Evolutionary conservation across 2,113 vertebrate species (phyloP).

Genomic region (Heloderma charlesbogerti): DNA sequence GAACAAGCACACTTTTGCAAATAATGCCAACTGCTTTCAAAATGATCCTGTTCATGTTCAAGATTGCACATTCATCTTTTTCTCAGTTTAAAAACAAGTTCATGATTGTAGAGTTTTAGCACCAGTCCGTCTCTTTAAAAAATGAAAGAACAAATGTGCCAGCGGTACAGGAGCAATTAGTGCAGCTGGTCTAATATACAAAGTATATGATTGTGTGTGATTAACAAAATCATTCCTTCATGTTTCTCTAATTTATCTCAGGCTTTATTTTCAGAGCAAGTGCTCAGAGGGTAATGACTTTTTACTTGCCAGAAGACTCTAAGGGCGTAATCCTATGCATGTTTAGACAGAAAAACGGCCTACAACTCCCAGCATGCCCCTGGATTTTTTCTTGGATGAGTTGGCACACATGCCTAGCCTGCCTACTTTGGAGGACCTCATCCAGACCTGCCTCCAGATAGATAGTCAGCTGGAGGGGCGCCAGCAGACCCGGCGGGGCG

Average conservation of each 20-base stretch:
- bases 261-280: slow-evolving; percentile 31
- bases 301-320: slow-evolving; percentile 22
- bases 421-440: too few species aligned
- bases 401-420: too few species aligned
- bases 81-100: slow-evolving; percentile 69
- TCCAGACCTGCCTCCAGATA: too few species aligned
- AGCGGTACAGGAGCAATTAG: slow-evolving; percentile 54
- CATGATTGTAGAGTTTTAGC: slow-evolving; percentile 70
- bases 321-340: background rate
- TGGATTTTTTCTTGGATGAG: too few species aligned
- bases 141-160: slow-evolving; percentile 45
- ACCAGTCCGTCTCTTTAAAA: slow-evolving; percentile 45
- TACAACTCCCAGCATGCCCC: too few species aligned
- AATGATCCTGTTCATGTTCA: slow-evolving; percentile 66
- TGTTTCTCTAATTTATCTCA: slow-evolving; percentile 64
- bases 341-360: too few species aligned
- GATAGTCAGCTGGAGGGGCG: too few species aligned
- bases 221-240: slow-evolving; percentile 71
- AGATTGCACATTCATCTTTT: slow-evolving; percentile 59
- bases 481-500: too few species aligned
- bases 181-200: slow-evolving; percentile 73
- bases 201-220: slow-evolving; percentile 62
- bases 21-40: slow-evolving; percentile 66
- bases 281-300: slow-evolving; percentile 54
- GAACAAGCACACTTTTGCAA: slow-evolving; percentile 62